These are phyloP conservation scores for Rhinoraja longicauda DNA, from an alignment of 2,797 vertebrate species.

Conservation along the genomic window DNA sequence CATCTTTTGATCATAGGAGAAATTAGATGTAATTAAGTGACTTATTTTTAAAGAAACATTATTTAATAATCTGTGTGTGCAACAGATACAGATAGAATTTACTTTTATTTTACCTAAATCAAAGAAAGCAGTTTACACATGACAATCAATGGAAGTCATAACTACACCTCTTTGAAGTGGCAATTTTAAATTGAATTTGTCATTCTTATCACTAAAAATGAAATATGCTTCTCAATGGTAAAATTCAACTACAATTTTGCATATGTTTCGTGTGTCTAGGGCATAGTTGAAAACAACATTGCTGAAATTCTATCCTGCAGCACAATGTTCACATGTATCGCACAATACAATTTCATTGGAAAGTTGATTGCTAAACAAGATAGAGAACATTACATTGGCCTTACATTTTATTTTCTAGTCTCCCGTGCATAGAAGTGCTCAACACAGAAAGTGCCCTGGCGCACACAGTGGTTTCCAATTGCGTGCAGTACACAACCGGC, in stretches of 20 bases:
- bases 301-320: too few relatives aligned
- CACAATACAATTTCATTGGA: too few relatives aligned
- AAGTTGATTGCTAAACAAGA: too few relatives aligned
- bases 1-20: not conserved
- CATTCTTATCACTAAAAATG: conserved; percentile 12
- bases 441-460: too few relatives aligned
- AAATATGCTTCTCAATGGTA: not conserved
- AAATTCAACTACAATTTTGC: not conserved
- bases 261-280: not conserved
- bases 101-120: not conserved
- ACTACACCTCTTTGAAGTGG: not conserved
- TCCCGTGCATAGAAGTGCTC: too few relatives aligned
- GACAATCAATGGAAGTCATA: not conserved
- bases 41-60: not conserved
- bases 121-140: not conserved
- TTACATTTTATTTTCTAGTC: too few relatives aligned
- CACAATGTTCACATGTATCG: too few relatives aligned
- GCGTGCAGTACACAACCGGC: too few relatives aligned
- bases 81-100: not conserved
- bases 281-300: not conserved
- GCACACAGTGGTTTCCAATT: too few relatives aligned
- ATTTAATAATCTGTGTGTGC: not conserved
- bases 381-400: too few relatives aligned
- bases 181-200: not conserved
- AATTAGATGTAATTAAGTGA: not conserved